Evolutionary conservation across 2,888 invertebrate genomes (phyloP), one percentile per base, ranked within the genome.

Genomic region (Psococerastis gibbosa): DNA sequence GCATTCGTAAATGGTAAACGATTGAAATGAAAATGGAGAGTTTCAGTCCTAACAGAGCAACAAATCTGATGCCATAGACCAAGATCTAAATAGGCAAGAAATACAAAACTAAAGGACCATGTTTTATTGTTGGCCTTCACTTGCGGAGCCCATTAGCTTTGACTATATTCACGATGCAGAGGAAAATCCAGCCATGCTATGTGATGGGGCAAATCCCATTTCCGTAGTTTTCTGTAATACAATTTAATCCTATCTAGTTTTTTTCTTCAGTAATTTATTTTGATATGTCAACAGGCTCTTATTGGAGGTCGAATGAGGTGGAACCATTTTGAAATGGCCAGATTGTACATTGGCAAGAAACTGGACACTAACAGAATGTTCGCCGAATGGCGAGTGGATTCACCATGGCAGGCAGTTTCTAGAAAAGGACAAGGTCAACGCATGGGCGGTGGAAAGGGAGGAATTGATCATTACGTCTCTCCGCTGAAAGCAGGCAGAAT

Each of bases 361-460:
- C 70, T 97, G 55, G 79, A 92, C 53, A 62, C 70, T 16, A 73
- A 69, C 49, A 71, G 75, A 53, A 87, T 85, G 79, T 99, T 95
- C 69, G 89, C 92, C 1, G 67, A 88, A 22, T 99, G 95, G 94
- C 69, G 98, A 53, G 67, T 98, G 0, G 89, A 91, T 53, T 67
- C 88, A 0, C 94, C 95, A 0, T 99, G 97, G 97, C 91, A 95
- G 55, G 84, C 97, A 0, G 64, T 92, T 8, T 85, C 88, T 0
- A 87, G 80, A 60, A 85, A 85, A 67, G 83, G 87, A 0, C 79
- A 79, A 59, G 95, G 95, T 1, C 78, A 80, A 50, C 68, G 89
- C 53, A 88, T 94, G 85, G 97, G 97, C 6, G 91, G 92, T 50
- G 97, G 97, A 11, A 98, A 98, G 69, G 91, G 88, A 5, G 67